Evolutionary conservation across 2,888 invertebrate species (phyloP).

Genomic region (Encarsia formosa): DNA sequence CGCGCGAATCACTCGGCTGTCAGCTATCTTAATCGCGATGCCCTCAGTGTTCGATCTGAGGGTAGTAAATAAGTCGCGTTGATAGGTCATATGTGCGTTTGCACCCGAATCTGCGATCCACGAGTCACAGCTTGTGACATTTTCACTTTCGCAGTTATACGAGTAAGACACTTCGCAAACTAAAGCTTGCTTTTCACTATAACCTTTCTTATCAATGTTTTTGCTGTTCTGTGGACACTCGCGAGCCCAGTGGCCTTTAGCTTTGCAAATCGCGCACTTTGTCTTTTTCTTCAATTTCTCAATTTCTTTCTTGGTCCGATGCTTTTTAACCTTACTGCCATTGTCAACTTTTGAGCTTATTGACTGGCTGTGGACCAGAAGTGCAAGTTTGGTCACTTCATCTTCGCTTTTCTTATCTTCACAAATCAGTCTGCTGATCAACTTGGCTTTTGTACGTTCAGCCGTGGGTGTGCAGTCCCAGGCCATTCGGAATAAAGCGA

Average conservation of each 20-base stretch:
- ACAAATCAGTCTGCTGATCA: conserved; percentile 12
- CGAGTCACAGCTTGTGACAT: no score
- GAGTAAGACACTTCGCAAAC: no score
- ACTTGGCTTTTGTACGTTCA: conserved; percentile 5
- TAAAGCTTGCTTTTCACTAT: no score
- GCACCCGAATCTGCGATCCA: not conserved
- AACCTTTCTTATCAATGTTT: no score
- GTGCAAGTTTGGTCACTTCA: not conserved
- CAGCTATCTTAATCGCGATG: not conserved
- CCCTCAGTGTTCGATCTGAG: not conserved
- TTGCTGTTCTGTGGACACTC: conserved; percentile 2
- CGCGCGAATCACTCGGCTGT: not conserved
- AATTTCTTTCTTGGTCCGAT: not conserved
- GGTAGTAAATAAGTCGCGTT: not conserved
- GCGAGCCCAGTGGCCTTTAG: conserved; percentile 5
- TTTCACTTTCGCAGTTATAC: no score
- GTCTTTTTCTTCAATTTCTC: conserved; percentile 1
- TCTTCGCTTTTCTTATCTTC: conserved; percentile 8
- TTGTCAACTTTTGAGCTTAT: not conserved
- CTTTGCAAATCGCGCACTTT: not conserved
- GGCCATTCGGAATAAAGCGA: conserved; percentile 15
- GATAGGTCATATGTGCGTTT: not conserved
- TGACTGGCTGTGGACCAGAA: not conserved
- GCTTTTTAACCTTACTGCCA: not conserved
- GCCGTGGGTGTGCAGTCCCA: conserved; percentile 18